A percentile compares a stretch with the other conserved stretches of the same genome.
phyloP scores from a whole-genome alignment of 2,888 invertebrate genomes.

The Heteromurus nitidus region DNA sequence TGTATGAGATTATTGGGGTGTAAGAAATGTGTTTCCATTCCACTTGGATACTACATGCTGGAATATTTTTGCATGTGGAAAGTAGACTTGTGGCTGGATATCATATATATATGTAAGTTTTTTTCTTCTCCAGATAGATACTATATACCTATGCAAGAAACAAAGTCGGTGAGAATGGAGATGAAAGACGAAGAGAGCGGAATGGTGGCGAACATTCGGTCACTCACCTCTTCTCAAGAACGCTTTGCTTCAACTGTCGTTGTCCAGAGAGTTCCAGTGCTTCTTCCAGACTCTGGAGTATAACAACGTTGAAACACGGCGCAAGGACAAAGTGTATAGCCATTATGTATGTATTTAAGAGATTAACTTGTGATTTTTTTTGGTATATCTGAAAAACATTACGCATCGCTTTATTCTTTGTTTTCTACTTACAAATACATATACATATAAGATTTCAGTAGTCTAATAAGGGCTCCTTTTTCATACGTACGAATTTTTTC shows the following conservation, averaged over 20 bases:
- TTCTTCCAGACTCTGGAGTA: background rate
- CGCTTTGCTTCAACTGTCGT: background rate
- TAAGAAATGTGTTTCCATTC: too few species aligned
- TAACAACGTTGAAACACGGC: background rate
- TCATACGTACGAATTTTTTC: conserved; percentile 45
- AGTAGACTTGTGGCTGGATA: too few species aligned
- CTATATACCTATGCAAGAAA: too few species aligned
- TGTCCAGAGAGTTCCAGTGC: background rate
- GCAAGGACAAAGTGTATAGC: background rate
- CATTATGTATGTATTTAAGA: background rate
- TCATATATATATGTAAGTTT: too few species aligned
- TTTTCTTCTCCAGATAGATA: too few species aligned
- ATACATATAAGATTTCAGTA: conserved; percentile 43
- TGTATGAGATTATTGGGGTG: too few species aligned
- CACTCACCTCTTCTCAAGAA: conserved; percentile 7
- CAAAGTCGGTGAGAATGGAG: too few species aligned
- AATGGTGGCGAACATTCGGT: conserved; percentile 31
- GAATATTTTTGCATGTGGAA: too few species aligned
- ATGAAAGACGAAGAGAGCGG: too few species aligned
- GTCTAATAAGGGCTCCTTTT: conserved; percentile 61
- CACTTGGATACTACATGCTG: too few species aligned
- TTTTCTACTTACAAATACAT: conserved; percentile 62
- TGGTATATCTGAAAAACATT: conserved; percentile 53
- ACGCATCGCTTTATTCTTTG: conserved; percentile 54
- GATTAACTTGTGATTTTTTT: background rate